Base-by-base conservation (phyloP, 2,888 invertebrate genomes). In the Asteroscopus sphinx region DNA sequence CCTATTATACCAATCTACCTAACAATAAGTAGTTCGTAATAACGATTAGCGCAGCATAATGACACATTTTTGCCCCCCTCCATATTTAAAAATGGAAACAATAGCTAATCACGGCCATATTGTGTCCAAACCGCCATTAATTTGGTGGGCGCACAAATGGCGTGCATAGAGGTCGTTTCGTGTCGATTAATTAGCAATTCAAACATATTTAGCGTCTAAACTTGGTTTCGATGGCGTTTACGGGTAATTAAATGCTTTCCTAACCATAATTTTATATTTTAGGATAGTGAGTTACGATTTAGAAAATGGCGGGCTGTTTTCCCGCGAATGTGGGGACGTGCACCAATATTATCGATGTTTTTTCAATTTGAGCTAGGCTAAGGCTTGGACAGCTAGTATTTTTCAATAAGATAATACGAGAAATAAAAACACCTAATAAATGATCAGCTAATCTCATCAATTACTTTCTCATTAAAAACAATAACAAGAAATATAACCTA, bases 171-270 rank as follows among this genome's bases (percentile, higher is more conserved):
- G 76, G 77, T 85, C 86, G 85, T 91, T 88, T 69, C 61, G 54
- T 55, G 65, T 49, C 83, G 84, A 86, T 85, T 88, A 88, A 90
- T 91, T 90, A 92, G 85, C 88, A 83, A 89, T 90, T 87, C 90
- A 91, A 92, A 92, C 90, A 92, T 88, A 91, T 89, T 90, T 87
- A 90, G 86, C 84, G 73, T 80, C 85, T 84, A 79, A 86, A 87
- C 78, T 82, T 79, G 79, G 85, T 78, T 75, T 76, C 76, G 88
- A 88, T 88, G 86, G 80, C 85, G 81, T 85, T 87, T 82, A 82
- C 54, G 51, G 57, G 68, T 87, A 86, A 88, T 88, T 86, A 86
- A 21, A 85, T 86, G 80, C 74, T 76, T 81, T 82, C 75, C 75
- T 80, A 77, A 68, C 77, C 74, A 73, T 77, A 72, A 69, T 48